Base-by-base conservation (phyloP, 64 coral and sea anemone genomes). In the Catalaphyllia jardinei region DNA sequence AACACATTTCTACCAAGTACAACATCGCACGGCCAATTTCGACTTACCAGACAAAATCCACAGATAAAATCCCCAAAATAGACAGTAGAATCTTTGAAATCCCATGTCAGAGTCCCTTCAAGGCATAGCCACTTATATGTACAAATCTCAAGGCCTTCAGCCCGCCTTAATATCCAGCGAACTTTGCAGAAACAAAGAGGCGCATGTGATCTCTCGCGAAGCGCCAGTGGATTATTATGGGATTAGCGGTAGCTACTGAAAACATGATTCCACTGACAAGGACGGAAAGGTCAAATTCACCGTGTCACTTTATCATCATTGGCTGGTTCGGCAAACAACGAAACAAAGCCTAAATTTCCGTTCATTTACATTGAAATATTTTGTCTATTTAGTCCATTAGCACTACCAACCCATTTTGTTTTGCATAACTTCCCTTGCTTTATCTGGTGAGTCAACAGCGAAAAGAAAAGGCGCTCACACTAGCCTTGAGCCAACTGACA, bases 361-460 rank as follows among this genome's bases (percentile, higher is more conserved):
- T 89, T 89, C 87, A 93, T 93, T 93, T 93, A 84, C 63, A 89
- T 89, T 93, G 74, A 93, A 89, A 93, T 89, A 93, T 93, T 93
- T 93, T 93, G 92, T 89, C 92, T 93, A 80, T 75, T 54, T 89
- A 39, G 74, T 82, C 92, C 92, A 93, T 93, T 93, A 93, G 59
- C 80, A 80, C 82, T 69, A 82, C 86, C 87, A 88, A 67, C 79
- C 91, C 39, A 85, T 77, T 50, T 71, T 85, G 62, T 71, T 85
- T 85, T 85, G 17, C 31, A 24, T 16, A 10, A 35, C 20, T 85
- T 67, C 81, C 63, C 39, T 38, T 3, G 16, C 42, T 85, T 85
- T 63, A 85, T 85, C 62, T 85, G 12, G 63, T 28, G 12, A 64
- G 81, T 85, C 81, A 85, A 85, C 81, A 85, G 29, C 78, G 55